Conservation (phyloP, 2,113 vertebrate species). For the Nesogale talazaci region DNA sequence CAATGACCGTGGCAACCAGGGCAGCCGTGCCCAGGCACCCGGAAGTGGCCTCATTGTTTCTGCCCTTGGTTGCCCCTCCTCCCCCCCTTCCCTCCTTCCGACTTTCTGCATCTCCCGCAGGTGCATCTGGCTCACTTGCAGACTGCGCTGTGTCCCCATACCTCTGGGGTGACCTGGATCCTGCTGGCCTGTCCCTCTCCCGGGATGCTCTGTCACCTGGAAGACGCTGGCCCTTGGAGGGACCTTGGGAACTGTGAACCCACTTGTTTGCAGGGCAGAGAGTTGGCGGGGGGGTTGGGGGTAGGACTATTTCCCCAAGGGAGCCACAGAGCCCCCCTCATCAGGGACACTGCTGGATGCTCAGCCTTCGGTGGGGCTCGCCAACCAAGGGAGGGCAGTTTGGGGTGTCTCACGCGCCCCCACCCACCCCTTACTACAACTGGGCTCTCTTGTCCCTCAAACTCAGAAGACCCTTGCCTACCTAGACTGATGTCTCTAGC, state of each 20-base stretch:
- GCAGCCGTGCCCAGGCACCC: neutral
- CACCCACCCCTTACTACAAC: no score
- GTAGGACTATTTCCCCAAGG: no score
- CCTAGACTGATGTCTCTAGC: no score
- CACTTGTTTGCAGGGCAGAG: neutral
- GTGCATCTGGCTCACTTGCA: no score
- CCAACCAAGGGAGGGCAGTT: rapidly evolving
- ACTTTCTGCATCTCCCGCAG: neutral
- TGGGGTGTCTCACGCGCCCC: neutral
- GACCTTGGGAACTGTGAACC: neutral
- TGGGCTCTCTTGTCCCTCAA: rapidly evolving
- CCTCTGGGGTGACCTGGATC: neutral
- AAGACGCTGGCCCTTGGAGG: neutral
- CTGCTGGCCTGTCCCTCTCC: neutral
- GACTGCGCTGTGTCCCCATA: no score
- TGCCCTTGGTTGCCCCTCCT: no score
- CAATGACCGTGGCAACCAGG: slow-evolving; percentile 3
- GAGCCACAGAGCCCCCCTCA: neutral
- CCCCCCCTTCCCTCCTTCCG: neutral
- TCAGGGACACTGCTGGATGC: neutral
- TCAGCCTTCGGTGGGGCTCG: neutral
- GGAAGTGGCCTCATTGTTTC: neutral
- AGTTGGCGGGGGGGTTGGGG: neutral
- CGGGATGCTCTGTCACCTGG: rapidly evolving
- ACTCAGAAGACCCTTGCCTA: neutral